phyloP scores from a whole-genome alignment of 2,113 vertebrate species.

The Saguinus imperator region DNA sequence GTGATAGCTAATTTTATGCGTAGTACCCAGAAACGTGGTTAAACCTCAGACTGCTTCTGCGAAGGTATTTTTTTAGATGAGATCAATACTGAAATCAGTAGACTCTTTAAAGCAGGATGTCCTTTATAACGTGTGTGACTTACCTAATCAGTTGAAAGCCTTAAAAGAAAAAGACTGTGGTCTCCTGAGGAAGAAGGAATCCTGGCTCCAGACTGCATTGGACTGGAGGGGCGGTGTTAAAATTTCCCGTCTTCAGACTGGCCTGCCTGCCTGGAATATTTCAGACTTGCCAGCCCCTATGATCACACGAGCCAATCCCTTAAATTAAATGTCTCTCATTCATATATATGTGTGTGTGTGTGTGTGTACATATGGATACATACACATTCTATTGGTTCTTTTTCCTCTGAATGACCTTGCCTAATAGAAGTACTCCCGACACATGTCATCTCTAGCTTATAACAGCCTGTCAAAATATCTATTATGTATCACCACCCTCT shows the following conservation, averaged over 20 bases:
- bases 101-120: neutral
- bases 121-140: neutral
- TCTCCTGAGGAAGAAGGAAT: too few relatives aligned
- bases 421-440: neutral
- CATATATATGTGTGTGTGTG: too few relatives aligned
- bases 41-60: neutral
- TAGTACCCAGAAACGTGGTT: neutral
- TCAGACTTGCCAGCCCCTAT: neutral
- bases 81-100: neutral
- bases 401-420: too few relatives aligned
- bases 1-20: too few relatives aligned
- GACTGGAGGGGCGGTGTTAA: neutral
- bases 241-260: neutral
- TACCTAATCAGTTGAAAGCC: too few relatives aligned
- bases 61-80: neutral
- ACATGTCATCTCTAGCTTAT: neutral
- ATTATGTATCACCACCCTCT: neutral
- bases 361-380: too few relatives aligned
- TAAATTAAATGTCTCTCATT: neutral
- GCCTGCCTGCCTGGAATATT: too few relatives aligned
- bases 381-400: too few relatives aligned
- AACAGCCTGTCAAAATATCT: neutral
- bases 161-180: too few relatives aligned
- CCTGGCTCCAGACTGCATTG: too few relatives aligned
- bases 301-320: neutral